phyloP scores from a whole-genome alignment of 2,888 invertebrate genomes.

The Lochmaea crataegi region DNA sequence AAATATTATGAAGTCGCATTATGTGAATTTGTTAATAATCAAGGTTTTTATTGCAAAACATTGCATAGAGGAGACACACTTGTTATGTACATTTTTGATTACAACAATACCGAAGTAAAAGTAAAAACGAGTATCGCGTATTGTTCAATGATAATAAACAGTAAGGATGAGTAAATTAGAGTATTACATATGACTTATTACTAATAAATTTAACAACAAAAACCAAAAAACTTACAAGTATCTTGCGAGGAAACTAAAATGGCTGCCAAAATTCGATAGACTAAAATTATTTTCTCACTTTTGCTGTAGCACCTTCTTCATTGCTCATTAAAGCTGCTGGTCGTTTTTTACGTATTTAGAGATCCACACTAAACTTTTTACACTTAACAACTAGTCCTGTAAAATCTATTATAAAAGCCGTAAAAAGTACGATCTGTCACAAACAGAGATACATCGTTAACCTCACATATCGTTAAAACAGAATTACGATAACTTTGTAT shows the following conservation, averaged over 20 bases:
- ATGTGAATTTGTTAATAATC: neutral
- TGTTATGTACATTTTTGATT: conserved; percentile 10
- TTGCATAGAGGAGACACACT: neutral
- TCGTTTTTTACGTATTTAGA: conserved; percentile 12
- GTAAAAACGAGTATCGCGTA: neutral
- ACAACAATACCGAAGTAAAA: neutral
- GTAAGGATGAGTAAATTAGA: neutral
- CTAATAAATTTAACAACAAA: conserved; percentile 22
- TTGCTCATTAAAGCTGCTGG: conserved; percentile 19
- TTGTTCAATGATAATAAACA: neutral
- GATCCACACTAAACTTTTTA: conserved; percentile 9
- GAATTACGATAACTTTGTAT: conserved; percentile 40
- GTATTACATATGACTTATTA: conserved; percentile 1
- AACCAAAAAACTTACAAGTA: conserved; percentile 53
- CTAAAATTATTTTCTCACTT: conserved; percentile 43
- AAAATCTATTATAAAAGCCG: conserved; percentile 31
- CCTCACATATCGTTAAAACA: conserved; percentile 45
- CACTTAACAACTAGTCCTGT: conserved; percentile 12
- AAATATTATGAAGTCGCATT: neutral
- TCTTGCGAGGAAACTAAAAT: conserved; percentile 50
- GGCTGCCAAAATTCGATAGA: conserved; percentile 48
- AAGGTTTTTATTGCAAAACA: conserved; percentile 27
- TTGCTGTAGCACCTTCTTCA: conserved; percentile 38
- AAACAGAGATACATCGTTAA: conserved; percentile 45
- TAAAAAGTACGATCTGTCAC: conserved; percentile 44